Evolutionary conservation across 2,888 invertebrate genomes (phyloP).

Genomic region (Barypeithes pellucidus): DNA sequence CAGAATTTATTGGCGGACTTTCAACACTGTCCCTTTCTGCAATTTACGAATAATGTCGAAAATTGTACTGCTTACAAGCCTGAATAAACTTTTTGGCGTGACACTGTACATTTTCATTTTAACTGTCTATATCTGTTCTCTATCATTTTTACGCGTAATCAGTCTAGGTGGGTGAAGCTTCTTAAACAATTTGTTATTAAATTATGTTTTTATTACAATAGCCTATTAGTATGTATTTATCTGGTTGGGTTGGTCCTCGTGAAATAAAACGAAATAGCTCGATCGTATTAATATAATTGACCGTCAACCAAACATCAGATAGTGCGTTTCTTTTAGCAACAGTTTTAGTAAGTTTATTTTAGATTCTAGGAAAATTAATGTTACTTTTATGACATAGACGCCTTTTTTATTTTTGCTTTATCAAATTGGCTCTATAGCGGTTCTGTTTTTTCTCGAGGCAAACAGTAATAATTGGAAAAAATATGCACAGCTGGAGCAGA

Average conservation of each 20-base stretch:
- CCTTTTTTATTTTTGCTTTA: background rate
- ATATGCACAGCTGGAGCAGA: no score
- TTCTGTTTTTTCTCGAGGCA: no score
- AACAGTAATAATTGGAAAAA: no score
- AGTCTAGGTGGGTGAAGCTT: constrained; percentile 7
- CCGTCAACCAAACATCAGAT: background rate
- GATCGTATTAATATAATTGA: background rate
- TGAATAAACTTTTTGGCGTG: background rate
- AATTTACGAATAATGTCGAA: no score
- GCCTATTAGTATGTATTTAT: constrained; percentile 22
- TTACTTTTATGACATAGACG: background rate
- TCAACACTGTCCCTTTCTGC: no score
- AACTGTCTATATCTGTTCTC: background rate
- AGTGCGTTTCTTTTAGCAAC: background rate
- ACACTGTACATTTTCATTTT: background rate
- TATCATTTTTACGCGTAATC: constrained; percentile 7
- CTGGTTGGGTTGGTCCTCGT: constrained; percentile 9
- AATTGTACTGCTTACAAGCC: background rate
- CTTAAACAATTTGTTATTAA: constrained; percentile 14
- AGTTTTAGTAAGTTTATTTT: constrained; percentile 5
- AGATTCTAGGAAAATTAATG: background rate
- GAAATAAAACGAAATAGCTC: constrained; percentile 19
- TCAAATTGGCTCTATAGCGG: no score
- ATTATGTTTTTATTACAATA: constrained; percentile 30
- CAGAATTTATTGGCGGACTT: no score